phyloP scores from a whole-genome alignment of 2,888 invertebrate genomes.

The Drosophila antonietae region DNA sequence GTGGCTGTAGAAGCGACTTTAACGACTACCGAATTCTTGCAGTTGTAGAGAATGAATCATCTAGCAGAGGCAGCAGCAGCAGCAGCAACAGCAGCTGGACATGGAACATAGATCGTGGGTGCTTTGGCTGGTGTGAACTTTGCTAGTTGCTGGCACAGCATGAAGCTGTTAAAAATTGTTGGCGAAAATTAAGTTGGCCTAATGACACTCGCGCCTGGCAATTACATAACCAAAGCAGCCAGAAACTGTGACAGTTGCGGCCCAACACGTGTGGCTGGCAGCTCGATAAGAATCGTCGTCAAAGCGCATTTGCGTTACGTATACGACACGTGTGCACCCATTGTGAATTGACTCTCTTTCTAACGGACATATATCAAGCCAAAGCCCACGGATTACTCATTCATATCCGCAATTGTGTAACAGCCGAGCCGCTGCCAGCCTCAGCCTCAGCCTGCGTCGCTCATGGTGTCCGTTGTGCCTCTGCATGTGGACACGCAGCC shows the following conservation, averaged over 20 bases:
- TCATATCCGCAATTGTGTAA: conserved; percentile 80
- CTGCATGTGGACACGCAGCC: conserved; percentile 55
- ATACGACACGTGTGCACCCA: conserved; percentile 76
- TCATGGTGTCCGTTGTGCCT: conserved; percentile 15
- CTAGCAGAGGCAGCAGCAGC: conserved; percentile 7
- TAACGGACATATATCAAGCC: conserved; percentile 77
- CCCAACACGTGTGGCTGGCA: conserved; percentile 37
- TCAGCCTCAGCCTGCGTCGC: conserved; percentile 10
- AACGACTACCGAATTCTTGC: conserved; percentile 75
- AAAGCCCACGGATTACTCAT: conserved; percentile 80
- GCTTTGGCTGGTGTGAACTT: conserved; percentile 41
- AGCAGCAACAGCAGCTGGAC: conserved; percentile 18
- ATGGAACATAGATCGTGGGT: conserved; percentile 65
- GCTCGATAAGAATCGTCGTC: conserved; percentile 73
- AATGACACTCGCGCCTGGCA: conserved; percentile 58
- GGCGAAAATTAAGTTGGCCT: conserved; percentile 73
- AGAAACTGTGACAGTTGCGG: conserved; percentile 43
- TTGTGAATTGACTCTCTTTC: conserved; percentile 42
- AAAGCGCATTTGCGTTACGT: conserved; percentile 72
- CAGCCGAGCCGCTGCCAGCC: conserved; percentile 23
- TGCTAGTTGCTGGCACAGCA: conserved; percentile 48
- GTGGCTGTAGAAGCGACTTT: conserved; percentile 53
- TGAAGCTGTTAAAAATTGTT: conserved; percentile 72
- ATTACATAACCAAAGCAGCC: conserved; percentile 53
- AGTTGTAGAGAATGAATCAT: conserved; percentile 40